These are phyloP conservation scores for Phyllotis vaccarum DNA, from an alignment of 2,797 vertebrate genomes.

Conservation along the genomic window DNA sequence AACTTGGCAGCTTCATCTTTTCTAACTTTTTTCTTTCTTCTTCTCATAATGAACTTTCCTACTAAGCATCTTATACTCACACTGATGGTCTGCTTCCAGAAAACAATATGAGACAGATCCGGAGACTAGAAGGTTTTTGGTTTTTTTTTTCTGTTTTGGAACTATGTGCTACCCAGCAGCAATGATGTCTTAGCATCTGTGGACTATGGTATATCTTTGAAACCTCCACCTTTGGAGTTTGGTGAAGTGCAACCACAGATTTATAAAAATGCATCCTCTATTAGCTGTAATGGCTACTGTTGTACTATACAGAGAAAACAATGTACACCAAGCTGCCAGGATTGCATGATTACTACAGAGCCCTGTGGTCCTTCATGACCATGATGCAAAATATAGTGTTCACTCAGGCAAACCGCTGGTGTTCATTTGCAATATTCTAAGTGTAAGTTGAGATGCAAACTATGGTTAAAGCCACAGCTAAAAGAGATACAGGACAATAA, in stretches of 20 bases:
- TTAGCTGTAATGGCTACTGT: not conserved
- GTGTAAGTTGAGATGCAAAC: not conserved
- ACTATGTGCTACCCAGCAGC: not conserved
- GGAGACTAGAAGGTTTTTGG: not conserved
- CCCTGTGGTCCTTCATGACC: not conserved
- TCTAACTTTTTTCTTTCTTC: not conserved
- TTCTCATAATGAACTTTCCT: not conserved
- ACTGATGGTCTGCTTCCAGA: not conserved
- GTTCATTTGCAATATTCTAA: not conserved
- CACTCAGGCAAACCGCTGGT: not conserved
- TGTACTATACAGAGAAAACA: not conserved
- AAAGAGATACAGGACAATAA: not conserved
- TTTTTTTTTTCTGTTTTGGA: not conserved
- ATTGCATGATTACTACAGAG: not conserved
- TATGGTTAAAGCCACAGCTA: not conserved
- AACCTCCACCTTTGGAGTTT: not conserved
- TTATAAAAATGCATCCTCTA: too few relatives aligned
- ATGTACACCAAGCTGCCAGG: not conserved
- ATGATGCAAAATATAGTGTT: not conserved
- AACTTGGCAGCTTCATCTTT: not conserved
- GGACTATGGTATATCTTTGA: too few relatives aligned
- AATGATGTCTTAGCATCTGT: not conserved
- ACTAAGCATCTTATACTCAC: not conserved
- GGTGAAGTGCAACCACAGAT: not conserved
- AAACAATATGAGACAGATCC: not conserved